phyloP scores from a whole-genome alignment of 2,888 invertebrate genomes.

The Digitonthophagus gazella region DNA sequence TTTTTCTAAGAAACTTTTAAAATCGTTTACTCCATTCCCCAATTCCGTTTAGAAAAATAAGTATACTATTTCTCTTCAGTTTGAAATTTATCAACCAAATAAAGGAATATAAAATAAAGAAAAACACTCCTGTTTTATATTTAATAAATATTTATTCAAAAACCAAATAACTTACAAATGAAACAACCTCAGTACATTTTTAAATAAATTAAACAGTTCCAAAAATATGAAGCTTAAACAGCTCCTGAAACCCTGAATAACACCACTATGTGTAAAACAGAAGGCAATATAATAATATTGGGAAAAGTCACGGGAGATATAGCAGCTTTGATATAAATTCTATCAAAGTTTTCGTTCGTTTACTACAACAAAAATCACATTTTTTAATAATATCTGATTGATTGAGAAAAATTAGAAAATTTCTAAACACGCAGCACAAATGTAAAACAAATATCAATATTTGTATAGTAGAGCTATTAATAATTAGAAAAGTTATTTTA shows the following conservation, averaged over 20 bases:
- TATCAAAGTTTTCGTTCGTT: too few species aligned
- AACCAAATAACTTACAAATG: conserved; percentile 54
- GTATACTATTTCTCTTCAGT: too few species aligned
- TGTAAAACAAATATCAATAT: conserved; percentile 41
- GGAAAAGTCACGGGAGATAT: conserved; percentile 30
- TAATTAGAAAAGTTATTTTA: conserved; percentile 28
- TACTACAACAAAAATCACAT: too few species aligned
- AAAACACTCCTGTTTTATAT: conserved; percentile 20
- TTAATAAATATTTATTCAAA: conserved; percentile 50
- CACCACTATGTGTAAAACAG: conserved; percentile 43
- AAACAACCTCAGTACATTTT: conserved; percentile 53
- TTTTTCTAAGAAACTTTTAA: too few species aligned
- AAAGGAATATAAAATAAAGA: conserved; percentile 16
- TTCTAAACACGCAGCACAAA: conserved; percentile 37
- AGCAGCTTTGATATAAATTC: too few species aligned
- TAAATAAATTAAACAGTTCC: conserved; percentile 53
- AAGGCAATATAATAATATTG: conserved; percentile 40
- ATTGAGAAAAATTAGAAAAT: conserved; percentile 38
- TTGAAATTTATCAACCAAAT: too few species aligned
- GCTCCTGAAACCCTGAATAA: conserved; percentile 60
- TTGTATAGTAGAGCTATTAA: conserved; percentile 38
- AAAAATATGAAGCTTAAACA: conserved; percentile 53
- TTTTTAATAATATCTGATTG: conserved; percentile 33
- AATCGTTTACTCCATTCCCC: too few species aligned
- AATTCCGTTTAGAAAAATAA: too few species aligned